phyloP scores from a whole-genome alignment of 2,113 vertebrate species.

The Oryzias javanicus region DNA sequence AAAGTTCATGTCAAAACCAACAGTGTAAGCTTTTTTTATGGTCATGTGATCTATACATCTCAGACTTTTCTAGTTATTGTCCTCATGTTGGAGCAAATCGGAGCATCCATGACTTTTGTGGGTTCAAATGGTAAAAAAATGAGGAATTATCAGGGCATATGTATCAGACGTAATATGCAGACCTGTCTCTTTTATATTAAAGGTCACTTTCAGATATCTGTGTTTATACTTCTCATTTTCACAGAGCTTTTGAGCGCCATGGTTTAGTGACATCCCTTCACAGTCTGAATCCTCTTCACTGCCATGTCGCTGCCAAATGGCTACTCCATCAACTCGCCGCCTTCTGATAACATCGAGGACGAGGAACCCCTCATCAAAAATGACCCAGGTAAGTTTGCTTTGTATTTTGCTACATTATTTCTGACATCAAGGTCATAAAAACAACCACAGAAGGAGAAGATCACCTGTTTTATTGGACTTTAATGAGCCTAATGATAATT shows the following conservation, averaged over 20 bases:
- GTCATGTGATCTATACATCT: no score
- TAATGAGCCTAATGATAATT: background rate
- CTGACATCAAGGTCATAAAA: no score
- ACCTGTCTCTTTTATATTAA: background rate
- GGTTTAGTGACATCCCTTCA: slow-evolving; percentile 25
- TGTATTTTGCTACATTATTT: no score
- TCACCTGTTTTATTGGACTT: background rate
- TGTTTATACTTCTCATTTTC: background rate
- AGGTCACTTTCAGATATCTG: background rate
- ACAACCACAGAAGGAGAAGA: background rate
- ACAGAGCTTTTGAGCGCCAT: slow-evolving; percentile 21
- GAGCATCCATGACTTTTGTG: no score
- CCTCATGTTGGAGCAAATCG: no score
- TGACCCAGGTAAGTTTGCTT: slow-evolving; percentile 21
- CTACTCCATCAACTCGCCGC: slow-evolving; percentile 56
- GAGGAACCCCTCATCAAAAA: slow-evolving; percentile 53
- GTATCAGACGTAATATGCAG: background rate
- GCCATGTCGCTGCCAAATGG: slow-evolving; percentile 57
- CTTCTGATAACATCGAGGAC: slow-evolving; percentile 48
- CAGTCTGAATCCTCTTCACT: background rate
- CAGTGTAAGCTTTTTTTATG: no score
- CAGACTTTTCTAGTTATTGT: no score
- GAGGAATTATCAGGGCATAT: no score
- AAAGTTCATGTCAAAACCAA: no score
- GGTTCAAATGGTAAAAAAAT: no score